A percentile compares a stretch with the other conserved stretches of the same genome.
Evolutionary conservation across 2,113 vertebrate genomes (phyloP).

Genomic region (Dendrocopos noguchii): DNA sequence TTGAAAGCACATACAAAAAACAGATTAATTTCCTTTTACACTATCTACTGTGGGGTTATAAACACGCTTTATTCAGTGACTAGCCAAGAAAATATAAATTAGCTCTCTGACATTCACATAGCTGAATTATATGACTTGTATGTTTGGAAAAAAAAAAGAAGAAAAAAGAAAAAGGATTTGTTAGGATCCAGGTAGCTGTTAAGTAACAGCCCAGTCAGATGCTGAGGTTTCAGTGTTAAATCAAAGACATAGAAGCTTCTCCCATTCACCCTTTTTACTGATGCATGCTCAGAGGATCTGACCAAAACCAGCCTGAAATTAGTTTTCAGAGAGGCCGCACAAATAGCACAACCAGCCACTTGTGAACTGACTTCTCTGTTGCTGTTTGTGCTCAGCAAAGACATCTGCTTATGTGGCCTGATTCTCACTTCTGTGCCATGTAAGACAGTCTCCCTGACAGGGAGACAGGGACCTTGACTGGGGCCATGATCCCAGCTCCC

Average conservation of each 20-base stretch:
- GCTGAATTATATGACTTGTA: conserved; percentile 44
- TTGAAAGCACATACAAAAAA: conserved; percentile 46
- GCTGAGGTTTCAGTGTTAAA: background rate
- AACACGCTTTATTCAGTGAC: conserved; percentile 46
- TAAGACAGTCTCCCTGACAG: fast-evolving
- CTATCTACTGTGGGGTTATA: conserved; percentile 40
- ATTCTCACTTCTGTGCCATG: background rate
- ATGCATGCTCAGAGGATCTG: background rate
- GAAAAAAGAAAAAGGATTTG: background rate
- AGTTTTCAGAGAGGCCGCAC: background rate
- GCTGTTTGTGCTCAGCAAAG: background rate
- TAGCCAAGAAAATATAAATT: conserved; percentile 58
- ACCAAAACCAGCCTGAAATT: background rate
- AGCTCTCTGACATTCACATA: conserved; percentile 11
- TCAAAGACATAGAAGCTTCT: conserved; percentile 3
- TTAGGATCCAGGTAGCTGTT: conserved; percentile 20
- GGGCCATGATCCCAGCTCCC: background rate
- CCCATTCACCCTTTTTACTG: background rate
- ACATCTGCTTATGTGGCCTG: fast-evolving
- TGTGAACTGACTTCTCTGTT: background rate
- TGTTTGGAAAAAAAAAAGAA: background rate
- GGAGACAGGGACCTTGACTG: background rate
- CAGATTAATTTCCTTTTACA: conserved; percentile 62
- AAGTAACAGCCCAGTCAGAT: background rate
- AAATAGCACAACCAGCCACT: background rate